These are phyloP conservation scores for Ostrea edulis DNA, from an alignment of 1,140 invertebrate species.

Conservation along the genomic window DNA sequence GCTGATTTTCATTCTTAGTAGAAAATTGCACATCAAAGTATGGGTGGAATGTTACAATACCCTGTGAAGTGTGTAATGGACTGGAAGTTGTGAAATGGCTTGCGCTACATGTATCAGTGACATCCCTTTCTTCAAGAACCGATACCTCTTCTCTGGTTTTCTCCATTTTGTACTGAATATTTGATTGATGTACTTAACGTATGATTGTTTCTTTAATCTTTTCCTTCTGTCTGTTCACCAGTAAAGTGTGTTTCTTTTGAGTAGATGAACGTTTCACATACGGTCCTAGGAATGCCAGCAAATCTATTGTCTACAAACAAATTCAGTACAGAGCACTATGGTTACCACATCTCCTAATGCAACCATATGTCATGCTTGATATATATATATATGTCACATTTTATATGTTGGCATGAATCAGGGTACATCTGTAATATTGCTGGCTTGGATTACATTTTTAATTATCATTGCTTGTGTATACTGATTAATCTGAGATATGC, in stretches of 20 bases:
- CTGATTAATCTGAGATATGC: not conserved
- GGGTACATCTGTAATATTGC: not conserved
- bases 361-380: too few relatives aligned
- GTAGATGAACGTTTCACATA: too few relatives aligned
- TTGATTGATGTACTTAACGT: too few relatives aligned
- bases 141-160: not conserved
- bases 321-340: not conserved
- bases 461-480: too few relatives aligned
- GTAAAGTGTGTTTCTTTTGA: not conserved
- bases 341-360: not conserved
- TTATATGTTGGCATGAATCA: not conserved
- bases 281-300: not conserved
- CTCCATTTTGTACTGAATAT: not conserved
- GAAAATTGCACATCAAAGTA: constrained; percentile 5
- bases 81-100: too few relatives aligned
- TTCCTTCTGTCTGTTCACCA: not conserved
- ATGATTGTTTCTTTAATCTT: not conserved
- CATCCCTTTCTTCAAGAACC: too few relatives aligned
- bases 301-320: constrained; percentile 5
- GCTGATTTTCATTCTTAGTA: not conserved
- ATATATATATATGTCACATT: too few relatives aligned
- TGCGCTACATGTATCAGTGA: too few relatives aligned
- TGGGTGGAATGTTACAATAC: not conserved
- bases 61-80: too few relatives aligned
- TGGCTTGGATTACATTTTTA: too few relatives aligned